These are phyloP conservation scores for Montipora foliosa DNA, from an alignment of 64 coral and sea anemone genomes.

Conservation along the genomic window DNA sequence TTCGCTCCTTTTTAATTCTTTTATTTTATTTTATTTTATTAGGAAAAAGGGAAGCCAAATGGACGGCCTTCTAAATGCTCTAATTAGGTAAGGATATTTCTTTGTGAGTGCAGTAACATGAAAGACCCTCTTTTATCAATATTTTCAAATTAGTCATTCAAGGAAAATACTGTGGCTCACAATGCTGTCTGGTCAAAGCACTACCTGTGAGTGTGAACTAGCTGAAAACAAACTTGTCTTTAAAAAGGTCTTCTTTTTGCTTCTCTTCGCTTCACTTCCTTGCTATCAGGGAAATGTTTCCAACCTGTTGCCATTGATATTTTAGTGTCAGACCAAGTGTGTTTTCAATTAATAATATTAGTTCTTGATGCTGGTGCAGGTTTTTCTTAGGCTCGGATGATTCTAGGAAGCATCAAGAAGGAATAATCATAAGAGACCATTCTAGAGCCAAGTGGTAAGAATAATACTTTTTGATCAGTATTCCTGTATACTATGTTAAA, in stretches of 20 bases:
- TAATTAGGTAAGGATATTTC: conserved; percentile 46
- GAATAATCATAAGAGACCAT: neutral
- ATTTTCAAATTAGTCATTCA: no score
- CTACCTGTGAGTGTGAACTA: no score
- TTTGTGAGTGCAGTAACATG: neutral
- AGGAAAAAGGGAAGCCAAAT: conserved; percentile 68
- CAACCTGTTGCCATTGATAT: no score
- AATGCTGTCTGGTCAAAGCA: no score
- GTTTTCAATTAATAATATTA: no score
- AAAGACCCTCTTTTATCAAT: neutral
- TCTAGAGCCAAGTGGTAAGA: neutral
- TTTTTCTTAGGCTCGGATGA: conserved; percentile 22
- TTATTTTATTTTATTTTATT: neutral
- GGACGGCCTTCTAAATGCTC: conserved; percentile 32
- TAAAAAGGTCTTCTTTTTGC: no score
- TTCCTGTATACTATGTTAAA: no score
- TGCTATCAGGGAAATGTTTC: no score
- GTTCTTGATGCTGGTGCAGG: neutral
- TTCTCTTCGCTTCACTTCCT: no score
- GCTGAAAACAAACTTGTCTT: no score
- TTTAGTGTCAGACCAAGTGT: no score
- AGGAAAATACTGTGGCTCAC: no score
- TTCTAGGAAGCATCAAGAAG: neutral
- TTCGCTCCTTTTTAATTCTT: neutral
- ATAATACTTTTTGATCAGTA: neutral